Conservation (phyloP, 2,888 invertebrate species). For the Tyria jacobaeae region DNA sequence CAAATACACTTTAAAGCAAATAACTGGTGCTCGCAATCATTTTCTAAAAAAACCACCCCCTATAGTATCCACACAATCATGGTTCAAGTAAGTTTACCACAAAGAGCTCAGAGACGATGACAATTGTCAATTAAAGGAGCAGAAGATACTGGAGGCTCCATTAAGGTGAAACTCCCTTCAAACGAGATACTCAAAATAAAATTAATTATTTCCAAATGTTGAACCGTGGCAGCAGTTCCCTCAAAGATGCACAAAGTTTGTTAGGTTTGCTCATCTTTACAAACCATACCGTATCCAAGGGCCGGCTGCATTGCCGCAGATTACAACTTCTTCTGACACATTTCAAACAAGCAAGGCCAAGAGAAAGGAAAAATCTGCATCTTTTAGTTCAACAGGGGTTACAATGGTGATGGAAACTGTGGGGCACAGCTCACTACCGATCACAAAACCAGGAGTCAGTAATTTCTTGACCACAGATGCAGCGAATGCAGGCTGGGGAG, state of each 20-base stretch:
- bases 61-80: conserved; percentile 1
- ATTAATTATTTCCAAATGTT: not conserved
- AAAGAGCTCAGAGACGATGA: not conserved
- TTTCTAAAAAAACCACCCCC: not conserved
- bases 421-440: not conserved
- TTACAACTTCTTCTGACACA: conserved; percentile 29
- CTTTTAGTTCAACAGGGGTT: conserved; percentile 8
- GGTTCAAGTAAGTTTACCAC: not conserved
- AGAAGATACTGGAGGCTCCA: conserved; percentile 4
- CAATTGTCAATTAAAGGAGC: not conserved
- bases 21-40: not conserved
- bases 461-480: conserved; percentile 16
- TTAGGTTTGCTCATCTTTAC: conserved; percentile 39
- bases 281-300: conserved; percentile 5
- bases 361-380: conserved; percentile 24
- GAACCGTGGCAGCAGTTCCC: not conserved
- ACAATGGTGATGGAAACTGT: conserved; percentile 16
- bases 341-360: conserved; percentile 21
- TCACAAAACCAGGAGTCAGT: not conserved
- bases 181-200: not conserved
- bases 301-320: conserved; percentile 29
- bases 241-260: conserved; percentile 13
- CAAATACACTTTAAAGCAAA: not conserved
- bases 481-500: conserved; percentile 20
- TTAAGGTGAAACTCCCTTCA: not conserved